These are phyloP conservation scores for Mechanitis mazaeus DNA, from an alignment of 2,888 invertebrate species.

Conservation along the genomic window DNA sequence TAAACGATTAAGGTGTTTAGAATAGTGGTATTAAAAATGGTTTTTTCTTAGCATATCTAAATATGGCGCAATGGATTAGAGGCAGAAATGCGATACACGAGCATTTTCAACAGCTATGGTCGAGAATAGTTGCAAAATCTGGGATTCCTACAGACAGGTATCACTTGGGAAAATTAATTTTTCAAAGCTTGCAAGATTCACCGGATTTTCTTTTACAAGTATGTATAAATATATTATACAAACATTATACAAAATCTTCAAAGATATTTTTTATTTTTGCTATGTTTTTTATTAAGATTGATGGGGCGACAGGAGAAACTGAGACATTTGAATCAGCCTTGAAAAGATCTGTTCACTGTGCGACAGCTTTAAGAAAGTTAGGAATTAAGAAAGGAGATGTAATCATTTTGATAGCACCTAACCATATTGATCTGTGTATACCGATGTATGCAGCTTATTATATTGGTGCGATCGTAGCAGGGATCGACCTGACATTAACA, in stretches of 20 bases:
- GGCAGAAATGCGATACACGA: not conserved
- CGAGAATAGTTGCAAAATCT: slow-evolving; percentile 8
- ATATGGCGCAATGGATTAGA: slow-evolving; percentile 4
- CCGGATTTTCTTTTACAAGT: slow-evolving; percentile 46
- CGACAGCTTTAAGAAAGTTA: slow-evolving; percentile 50
- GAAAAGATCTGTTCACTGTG: slow-evolving; percentile 56
- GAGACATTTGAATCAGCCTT: slow-evolving; percentile 58
- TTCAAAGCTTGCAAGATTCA: slow-evolving; percentile 33
- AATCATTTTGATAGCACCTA: slow-evolving; percentile 64
- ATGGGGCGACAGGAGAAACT: slow-evolving; percentile 56
- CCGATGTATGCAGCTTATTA: slow-evolving; percentile 68
- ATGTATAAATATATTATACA: too few species aligned
- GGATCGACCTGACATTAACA: slow-evolving; percentile 48
- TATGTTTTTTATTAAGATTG: slow-evolving; percentile 42
- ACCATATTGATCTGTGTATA: slow-evolving; percentile 60
- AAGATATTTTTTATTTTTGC: too few species aligned
- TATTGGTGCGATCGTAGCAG: slow-evolving; percentile 53
- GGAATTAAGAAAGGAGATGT: slow-evolving; percentile 62
- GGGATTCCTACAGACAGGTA: slow-evolving; percentile 36
- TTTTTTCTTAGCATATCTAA: not conserved
- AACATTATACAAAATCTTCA: too few species aligned
- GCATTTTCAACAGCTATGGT: not conserved
- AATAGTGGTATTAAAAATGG: too few species aligned
- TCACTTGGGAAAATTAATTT: slow-evolving; percentile 37
- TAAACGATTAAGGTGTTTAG: too few species aligned